These are phyloP conservation scores for Ctenochaetus hawaiiensis DNA, from an alignment of 2,797 vertebrate genomes.

Conservation along the genomic window DNA sequence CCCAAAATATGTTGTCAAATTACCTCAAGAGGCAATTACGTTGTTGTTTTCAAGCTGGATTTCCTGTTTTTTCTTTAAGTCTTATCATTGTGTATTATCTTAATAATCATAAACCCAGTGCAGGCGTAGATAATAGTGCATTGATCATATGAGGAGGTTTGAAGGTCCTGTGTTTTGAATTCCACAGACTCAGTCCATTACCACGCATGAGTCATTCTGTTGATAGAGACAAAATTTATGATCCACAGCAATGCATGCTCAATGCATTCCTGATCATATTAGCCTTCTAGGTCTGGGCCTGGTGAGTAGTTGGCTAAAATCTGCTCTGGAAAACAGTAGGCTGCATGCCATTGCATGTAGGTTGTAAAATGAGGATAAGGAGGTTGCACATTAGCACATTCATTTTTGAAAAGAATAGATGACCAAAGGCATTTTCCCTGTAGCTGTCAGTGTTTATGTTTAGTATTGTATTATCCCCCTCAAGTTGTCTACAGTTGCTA, in stretches of 20 bases:
- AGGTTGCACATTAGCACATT: conserved; percentile 17
- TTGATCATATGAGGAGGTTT: conserved; percentile 42
- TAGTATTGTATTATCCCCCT: conserved; percentile 12
- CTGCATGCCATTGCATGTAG: conserved; percentile 39
- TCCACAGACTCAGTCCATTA: conserved; percentile 68
- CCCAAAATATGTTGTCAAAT: background rate
- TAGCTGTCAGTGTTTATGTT: conserved; percentile 15
- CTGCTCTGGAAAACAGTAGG: conserved; percentile 56
- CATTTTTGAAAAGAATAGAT: conserved; percentile 5
- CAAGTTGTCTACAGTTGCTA: conserved; percentile 35
- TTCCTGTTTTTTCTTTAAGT: conserved; percentile 25
- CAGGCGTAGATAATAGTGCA: background rate
- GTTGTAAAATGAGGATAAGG: conserved; percentile 33
- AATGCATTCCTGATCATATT: conserved; percentile 68
- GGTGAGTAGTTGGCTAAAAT: conserved; percentile 48
- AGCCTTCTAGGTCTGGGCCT: conserved; percentile 50
- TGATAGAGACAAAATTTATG: conserved; percentile 72
- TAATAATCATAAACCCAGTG: background rate
- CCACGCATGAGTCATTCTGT: conserved; percentile 82
- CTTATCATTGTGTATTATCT: background rate
- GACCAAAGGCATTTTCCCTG: conserved; percentile 16
- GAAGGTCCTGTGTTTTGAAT: conserved; percentile 55
- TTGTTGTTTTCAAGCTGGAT: conserved; percentile 16
- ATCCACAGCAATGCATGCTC: conserved; percentile 59
- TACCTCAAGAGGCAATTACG: conserved; percentile 15